Evolutionary conservation across 2,888 invertebrate genomes (phyloP).

Genomic region (Automeris io): DNA sequence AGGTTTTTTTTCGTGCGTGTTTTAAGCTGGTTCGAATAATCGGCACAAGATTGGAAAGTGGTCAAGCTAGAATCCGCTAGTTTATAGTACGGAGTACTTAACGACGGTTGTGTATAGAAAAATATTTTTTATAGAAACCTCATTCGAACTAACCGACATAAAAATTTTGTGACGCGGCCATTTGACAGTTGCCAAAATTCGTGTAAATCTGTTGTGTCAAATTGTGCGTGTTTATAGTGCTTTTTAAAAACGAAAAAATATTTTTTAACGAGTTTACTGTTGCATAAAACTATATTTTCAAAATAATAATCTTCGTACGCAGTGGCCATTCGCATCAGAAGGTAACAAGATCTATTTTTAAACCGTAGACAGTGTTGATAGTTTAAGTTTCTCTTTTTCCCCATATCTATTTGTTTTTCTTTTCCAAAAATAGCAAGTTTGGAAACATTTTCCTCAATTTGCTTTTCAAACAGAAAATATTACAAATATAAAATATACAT

Average conservation of each 20-base stretch:
- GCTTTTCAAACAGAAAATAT: too few relatives aligned
- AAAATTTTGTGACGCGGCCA: conserved; percentile 6
- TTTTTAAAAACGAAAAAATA: conserved; percentile 10
- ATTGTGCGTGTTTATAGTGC: conserved; percentile 15
- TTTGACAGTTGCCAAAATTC: conserved; percentile 45
- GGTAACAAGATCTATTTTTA: too few relatives aligned
- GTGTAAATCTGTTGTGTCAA: conserved; percentile 5
- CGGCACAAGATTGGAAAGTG: conserved; percentile 54
- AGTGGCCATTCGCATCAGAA: neutral
- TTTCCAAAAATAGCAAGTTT: too few relatives aligned
- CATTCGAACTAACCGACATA: conserved; percentile 8
- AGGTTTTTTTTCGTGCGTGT: neutral
- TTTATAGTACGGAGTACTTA: conserved; percentile 30
- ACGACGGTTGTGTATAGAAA: conserved; percentile 28
- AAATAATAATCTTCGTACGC: neutral
- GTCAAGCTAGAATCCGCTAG: conserved; percentile 34
- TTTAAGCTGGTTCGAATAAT: conserved; percentile 9
- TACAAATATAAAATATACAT: too few relatives aligned
- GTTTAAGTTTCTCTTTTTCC: too few relatives aligned
- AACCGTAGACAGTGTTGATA: too few relatives aligned
- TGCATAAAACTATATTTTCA: neutral
- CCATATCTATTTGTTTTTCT: too few relatives aligned
- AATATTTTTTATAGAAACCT: conserved; percentile 20
- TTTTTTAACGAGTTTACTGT: conserved; percentile 5
- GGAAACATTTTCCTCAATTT: too few relatives aligned